Conservation (phyloP, 1,140 invertebrate genomes). For the Drosophila elegans region DNA sequence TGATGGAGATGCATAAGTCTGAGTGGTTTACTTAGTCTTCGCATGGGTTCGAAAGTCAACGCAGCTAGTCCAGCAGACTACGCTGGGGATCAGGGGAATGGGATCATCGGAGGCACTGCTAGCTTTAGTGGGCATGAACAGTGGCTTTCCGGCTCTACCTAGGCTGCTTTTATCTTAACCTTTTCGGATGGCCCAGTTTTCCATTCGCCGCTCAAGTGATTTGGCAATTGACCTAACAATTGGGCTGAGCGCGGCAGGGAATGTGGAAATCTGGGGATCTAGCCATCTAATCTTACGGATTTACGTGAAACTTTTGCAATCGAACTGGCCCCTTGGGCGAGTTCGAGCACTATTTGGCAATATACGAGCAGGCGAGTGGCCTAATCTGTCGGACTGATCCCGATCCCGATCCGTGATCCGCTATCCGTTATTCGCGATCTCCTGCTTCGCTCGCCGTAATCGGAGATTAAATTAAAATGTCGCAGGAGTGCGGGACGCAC, state of each 20-base stretch:
- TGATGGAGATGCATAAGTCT: not conserved
- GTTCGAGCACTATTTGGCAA: slow-evolving; percentile 63
- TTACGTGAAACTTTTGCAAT: slow-evolving; percentile 78
- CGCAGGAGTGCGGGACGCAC: slow-evolving; percentile 55
- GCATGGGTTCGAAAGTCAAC: slow-evolving; percentile 34
- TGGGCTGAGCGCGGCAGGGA: slow-evolving; percentile 47
- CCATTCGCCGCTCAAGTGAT: slow-evolving; percentile 50
- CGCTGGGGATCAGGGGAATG: not conserved
- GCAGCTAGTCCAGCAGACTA: slow-evolving; percentile 5
- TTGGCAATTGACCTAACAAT: slow-evolving; percentile 78
- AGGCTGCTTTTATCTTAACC: not conserved
- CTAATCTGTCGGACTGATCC: slow-evolving; percentile 73
- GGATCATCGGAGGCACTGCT: slow-evolving; percentile 35
- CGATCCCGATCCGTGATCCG: slow-evolving; percentile 42
- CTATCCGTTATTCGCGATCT: slow-evolving; percentile 20
- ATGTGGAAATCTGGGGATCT: slow-evolving; percentile 36
- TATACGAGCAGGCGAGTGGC: slow-evolving; percentile 72
- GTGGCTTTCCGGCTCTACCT: slow-evolving; percentile 44
- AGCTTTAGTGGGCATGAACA: slow-evolving; percentile 60
- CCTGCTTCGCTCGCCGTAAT: slow-evolving; percentile 46
- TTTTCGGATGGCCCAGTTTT: slow-evolving; percentile 26
- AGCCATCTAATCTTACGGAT: slow-evolving; percentile 71
- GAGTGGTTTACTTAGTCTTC: not conserved
- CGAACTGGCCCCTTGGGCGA: slow-evolving; percentile 27
- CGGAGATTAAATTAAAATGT: slow-evolving; percentile 84